These are phyloP conservation scores for Ophonus ardosiacus DNA, from an alignment of 2,888 invertebrate species.

Conservation along the genomic window DNA sequence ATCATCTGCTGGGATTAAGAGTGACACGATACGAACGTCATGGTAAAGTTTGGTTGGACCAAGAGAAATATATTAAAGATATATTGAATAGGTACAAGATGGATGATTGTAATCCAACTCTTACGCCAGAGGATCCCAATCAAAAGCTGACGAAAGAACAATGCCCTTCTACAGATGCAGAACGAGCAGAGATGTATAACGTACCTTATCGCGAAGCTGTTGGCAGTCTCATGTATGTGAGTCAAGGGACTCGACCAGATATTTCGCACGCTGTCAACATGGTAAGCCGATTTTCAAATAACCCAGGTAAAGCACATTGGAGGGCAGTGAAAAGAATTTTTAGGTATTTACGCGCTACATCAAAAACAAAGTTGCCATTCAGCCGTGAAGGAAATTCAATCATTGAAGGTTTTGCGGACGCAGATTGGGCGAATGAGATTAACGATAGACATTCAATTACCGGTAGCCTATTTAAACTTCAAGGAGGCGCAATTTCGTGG, in stretches of 20 bases:
- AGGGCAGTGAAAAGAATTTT: constrained; percentile 66
- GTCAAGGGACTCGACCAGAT: constrained; percentile 65
- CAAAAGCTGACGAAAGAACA: constrained; percentile 65
- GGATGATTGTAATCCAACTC: constrained; percentile 65
- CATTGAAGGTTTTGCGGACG: constrained; percentile 66
- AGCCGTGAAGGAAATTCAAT: neutral
- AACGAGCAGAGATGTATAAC: constrained; percentile 64
- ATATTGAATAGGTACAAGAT: constrained; percentile 65
- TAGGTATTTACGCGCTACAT: constrained; percentile 51
- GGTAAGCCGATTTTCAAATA: constrained; percentile 66
- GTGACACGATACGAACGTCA: constrained; percentile 39
- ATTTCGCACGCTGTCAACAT: constrained; percentile 65
- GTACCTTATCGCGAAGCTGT: constrained; percentile 65
- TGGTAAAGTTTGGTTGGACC: constrained; percentile 58
- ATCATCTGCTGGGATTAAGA: neutral
- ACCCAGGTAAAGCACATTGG: constrained; percentile 66
- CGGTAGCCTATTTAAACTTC: constrained; percentile 65
- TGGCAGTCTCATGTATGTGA: constrained; percentile 64
- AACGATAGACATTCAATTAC: constrained; percentile 66
- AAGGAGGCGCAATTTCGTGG: constrained; percentile 66
- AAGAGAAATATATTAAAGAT: constrained; percentile 65
- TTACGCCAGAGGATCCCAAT: constrained; percentile 66
- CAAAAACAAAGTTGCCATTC: constrained; percentile 35
- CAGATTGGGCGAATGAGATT: constrained; percentile 67
- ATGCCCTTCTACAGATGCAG: constrained; percentile 65